These are phyloP conservation scores for Galeruca laticollis DNA, from an alignment of 2,888 invertebrate species.

Conservation along the genomic window DNA sequence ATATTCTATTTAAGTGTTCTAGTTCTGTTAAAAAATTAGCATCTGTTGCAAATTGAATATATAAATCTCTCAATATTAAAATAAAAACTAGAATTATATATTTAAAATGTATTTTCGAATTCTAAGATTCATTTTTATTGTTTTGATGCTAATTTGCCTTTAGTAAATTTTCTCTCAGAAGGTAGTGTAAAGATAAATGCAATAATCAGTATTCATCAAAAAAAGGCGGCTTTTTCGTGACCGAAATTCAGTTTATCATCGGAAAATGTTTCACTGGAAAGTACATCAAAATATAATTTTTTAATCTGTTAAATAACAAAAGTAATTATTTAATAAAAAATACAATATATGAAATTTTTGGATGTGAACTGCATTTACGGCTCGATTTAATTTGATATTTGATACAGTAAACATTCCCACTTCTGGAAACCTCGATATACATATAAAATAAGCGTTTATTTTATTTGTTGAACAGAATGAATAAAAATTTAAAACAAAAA, in stretches of 20 bases:
- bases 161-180: slow-evolving; percentile 9
- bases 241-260: neutral
- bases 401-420: slow-evolving; percentile 7
- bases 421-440: neutral
- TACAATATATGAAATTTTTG: neutral
- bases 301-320: no score
- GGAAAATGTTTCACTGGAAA: neutral
- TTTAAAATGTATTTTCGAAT: slow-evolving; percentile 31
- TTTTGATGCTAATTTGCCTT: slow-evolving; percentile 15
- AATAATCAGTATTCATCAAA: neutral
- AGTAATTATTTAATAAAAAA: no score
- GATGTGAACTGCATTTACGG: neutral
- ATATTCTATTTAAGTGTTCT: no score
- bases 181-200: slow-evolving; percentile 4
- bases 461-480: slow-evolving; percentile 6
- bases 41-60: no score
- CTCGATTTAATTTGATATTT: slow-evolving; percentile 6
- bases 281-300: neutral
- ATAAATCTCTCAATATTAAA: no score
- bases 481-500: neutral
- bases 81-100: no score
- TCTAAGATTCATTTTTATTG: slow-evolving; percentile 4
- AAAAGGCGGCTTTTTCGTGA: neutral
- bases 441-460: neutral
- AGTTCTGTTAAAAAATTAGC: no score